phyloP scores from a whole-genome alignment of 2,113 vertebrate genomes.

The Esox niger region DNA sequence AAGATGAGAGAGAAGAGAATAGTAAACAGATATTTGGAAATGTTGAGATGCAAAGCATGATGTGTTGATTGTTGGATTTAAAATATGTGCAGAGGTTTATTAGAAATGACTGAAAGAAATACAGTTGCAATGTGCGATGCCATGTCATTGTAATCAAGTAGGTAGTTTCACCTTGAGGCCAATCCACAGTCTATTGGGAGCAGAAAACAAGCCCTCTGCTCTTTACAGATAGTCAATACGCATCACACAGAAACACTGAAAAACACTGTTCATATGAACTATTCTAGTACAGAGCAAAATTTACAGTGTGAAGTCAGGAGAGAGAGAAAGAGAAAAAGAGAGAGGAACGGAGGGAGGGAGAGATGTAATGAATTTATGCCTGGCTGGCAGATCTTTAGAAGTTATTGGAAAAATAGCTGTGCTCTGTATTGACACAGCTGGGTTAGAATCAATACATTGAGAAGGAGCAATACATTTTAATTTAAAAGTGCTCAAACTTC shows the following conservation, averaged over 20 bases:
- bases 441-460: constrained; percentile 94
- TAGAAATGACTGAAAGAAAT: not conserved
- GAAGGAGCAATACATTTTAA: constrained; percentile 99
- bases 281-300: constrained; percentile 5
- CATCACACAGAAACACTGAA: constrained; percentile 10
- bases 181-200: not conserved
- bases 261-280: not conserved
- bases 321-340: constrained; percentile 18
- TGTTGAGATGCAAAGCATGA: not conserved
- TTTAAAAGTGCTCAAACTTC: constrained; percentile 93
- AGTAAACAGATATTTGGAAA: not conserved
- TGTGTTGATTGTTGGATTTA: not conserved
- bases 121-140: not conserved
- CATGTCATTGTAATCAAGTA: not conserved
- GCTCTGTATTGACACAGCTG: constrained; percentile 95
- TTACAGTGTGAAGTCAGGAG: constrained; percentile 3
- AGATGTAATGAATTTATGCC: constrained; percentile 80
- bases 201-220: not conserved
- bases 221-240: not conserved
- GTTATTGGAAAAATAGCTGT: constrained; percentile 93
- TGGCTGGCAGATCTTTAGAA: constrained; percentile 86
- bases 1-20: not conserved
- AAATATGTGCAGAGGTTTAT: not conserved
- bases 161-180: not conserved
- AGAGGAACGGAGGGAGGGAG: constrained; percentile 47